Base-by-base conservation (phyloP, 2,888 invertebrate species). In the Lepidocyrtoides sp. region DNA sequence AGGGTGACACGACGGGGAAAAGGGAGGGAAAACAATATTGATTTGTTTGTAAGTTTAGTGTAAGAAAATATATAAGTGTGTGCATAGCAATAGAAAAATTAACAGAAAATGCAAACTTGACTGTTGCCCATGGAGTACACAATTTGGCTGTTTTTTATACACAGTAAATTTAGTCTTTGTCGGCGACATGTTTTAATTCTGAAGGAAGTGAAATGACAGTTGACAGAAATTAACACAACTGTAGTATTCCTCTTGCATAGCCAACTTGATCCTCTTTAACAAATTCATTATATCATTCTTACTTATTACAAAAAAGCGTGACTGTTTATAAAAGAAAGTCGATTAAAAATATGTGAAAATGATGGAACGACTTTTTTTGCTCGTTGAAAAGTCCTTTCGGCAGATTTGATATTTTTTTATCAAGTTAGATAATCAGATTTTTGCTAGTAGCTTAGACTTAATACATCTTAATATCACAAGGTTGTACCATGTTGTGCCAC, bases 191-290 rank as follows among this genome's bases (percentile, higher is more conserved):
- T 23, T 44, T 44, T 10, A 4, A 17, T 72, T 2, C 12, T 72
- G 10, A 54, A 77, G 77, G 77, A 77, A 77, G 29, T 51, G 1
- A 29, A 77, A 57, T 57, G 54, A 81, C 81, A 81, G 81, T 32
- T 81, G 57, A 81, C 3, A 63, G n/a, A n/a, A n/a, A n/a, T n/a
- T 23, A 26, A 60, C 26, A 69, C 2, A 20, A 60, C 2, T 60
- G 51, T 51, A n/a, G 4, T n/a, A 17, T 51, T 60, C 2, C 26
- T 26, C 26, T 26, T 2, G 0, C 26, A 51, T 17, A 26, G 66
- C 17, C 36, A 17, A 69, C 17, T 63, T 20, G 23, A 23, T 57
- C 57, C 57, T 57, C 10, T 44, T 1, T 5, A 8, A 44, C 54
- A 20, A 54, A 54, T 60, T 66, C 63, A 44, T 72, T 72, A 72